A percentile compares a stretch with the other conserved stretches of the same genome.
These are phyloP conservation scores for Gymnobelideus leadbeateri DNA, from an alignment of 2,113 vertebrate species.

Conservation along the genomic window DNA sequence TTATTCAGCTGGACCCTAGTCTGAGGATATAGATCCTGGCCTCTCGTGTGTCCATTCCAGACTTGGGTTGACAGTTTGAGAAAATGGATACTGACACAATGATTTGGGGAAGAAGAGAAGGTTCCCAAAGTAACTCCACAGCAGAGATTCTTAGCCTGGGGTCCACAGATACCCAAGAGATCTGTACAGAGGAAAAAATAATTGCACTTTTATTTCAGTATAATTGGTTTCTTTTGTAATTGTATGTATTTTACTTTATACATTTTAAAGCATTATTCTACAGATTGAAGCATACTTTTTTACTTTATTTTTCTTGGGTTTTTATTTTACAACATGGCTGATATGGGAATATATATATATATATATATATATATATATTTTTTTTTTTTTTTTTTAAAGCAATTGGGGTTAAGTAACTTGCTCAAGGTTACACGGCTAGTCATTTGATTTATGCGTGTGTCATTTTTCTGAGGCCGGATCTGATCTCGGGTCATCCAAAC, in stretches of 20 bases:
- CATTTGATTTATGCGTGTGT: no score
- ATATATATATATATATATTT: no score
- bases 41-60: neutral
- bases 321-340: no score
- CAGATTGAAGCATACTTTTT: no score
- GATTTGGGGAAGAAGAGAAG: neutral
- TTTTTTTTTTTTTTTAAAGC: no score
- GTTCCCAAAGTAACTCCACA: neutral
- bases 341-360: no score
- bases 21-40: neutral
- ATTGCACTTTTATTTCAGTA: neutral
- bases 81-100: neutral
- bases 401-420: no score
- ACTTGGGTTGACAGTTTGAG: neutral
- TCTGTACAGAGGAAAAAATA: neutral
- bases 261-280: neutral
- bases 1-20: constrained; percentile 5
- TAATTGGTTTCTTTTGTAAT: neutral
- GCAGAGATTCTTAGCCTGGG: neutral
- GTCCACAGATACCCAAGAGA: neutral
- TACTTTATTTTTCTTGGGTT: no score
- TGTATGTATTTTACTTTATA: neutral
- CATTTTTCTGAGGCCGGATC: no score
- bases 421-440: no score
- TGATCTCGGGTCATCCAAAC: no score